Evolutionary conservation across 2,797 vertebrate genomes (phyloP).

Genomic region (Zenarchopterus dispar): DNA sequence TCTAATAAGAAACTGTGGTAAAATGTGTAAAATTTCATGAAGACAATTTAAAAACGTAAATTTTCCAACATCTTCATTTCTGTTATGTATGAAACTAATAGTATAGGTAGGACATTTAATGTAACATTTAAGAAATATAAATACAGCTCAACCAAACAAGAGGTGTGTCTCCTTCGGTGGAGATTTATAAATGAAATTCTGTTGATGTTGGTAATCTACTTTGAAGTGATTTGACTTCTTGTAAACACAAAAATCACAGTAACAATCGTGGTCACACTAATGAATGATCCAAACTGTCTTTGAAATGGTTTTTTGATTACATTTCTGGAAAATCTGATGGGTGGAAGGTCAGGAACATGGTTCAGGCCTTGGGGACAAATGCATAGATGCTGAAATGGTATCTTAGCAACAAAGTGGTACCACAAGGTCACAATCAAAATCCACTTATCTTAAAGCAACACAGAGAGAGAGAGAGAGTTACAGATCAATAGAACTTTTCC

Average conservation of each 20-base stretch:
- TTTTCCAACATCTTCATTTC: not conserved
- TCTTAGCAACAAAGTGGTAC: constrained; percentile 61
- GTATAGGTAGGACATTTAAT: not conserved
- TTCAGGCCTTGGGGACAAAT: constrained; percentile 30
- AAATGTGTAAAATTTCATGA: not conserved
- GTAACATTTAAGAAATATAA: not conserved
- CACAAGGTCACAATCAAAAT: constrained; percentile 72
- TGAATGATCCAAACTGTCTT: constrained; percentile 1
- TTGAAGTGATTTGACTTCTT: too few relatives aligned
- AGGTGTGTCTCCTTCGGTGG: not conserved
- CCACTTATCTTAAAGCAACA: constrained; percentile 56
- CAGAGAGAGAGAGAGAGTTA: constrained; percentile 21
- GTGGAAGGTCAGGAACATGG: constrained; percentile 26
- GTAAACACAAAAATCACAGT: not conserved
- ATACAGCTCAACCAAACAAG: not conserved
- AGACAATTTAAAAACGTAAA: not conserved
- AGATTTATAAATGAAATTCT: too few relatives aligned
- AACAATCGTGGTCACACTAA: not conserved
- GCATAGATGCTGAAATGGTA: constrained; percentile 34
- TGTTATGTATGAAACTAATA: not conserved
- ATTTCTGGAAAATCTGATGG: constrained; percentile 2
- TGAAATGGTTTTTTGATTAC: constrained; percentile 9
- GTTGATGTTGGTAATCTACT: too few relatives aligned
- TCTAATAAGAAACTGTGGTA: too few relatives aligned
- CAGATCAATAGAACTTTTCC: constrained; percentile 56